These are phyloP conservation scores for Lepidiolamprologus cunningtoni DNA, from an alignment of 2,113 vertebrate species.

Conservation along the genomic window DNA sequence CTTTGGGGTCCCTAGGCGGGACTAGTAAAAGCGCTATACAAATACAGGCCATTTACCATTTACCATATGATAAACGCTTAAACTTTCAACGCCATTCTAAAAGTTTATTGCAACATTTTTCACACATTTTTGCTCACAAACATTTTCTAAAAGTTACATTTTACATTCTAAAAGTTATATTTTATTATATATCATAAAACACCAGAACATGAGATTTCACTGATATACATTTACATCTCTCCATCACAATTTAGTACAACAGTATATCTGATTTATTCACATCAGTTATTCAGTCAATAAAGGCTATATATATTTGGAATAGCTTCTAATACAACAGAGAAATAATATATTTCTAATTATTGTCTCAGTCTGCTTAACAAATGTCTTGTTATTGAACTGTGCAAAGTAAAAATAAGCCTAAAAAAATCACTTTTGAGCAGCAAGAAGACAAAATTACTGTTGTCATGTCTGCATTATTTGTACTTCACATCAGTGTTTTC, in stretches of 20 bases:
- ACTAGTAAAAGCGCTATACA: no score
- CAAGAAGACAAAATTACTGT: neutral
- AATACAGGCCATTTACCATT: no score
- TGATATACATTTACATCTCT: neutral
- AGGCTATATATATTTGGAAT: neutral
- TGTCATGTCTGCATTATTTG: neutral
- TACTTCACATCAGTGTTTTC: neutral
- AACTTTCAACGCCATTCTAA: neutral
- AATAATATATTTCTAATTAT: neutral
- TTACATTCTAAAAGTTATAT: neutral
- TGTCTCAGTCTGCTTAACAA: neutral
- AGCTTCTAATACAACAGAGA: neutral
- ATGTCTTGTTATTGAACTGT: neutral
- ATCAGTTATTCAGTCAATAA: neutral
- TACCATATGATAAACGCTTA: neutral
- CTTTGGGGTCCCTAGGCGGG: no score
- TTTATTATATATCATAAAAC: neutral
- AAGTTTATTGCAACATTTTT: neutral
- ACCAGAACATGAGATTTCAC: neutral
- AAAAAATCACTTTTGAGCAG: neutral
- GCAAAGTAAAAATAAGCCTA: neutral
- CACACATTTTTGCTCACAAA: neutral
- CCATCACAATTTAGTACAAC: neutral
- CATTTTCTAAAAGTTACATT: neutral
- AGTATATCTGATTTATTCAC: neutral